Percentiles rank a stretch among this genome's conserved stretches.
Evolutionary conservation across 2,113 vertebrate genomes (phyloP).

Genomic region (Henicopernis longicauda): DNA sequence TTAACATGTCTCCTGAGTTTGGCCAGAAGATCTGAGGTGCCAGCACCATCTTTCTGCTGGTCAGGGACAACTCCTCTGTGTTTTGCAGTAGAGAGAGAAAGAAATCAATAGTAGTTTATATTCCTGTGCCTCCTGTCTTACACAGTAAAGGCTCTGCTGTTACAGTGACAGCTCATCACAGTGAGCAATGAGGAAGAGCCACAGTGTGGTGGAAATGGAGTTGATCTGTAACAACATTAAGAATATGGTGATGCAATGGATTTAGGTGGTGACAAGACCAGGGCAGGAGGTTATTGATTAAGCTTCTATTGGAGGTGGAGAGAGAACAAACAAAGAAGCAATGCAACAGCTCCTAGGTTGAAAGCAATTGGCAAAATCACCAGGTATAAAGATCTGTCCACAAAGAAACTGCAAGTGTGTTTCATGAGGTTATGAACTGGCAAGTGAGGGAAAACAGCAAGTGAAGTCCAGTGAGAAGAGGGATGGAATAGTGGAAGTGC

Average conservation of each 20-base stretch:
- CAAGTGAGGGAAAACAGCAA: background rate
- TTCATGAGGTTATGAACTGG: background rate
- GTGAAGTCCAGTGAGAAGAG: background rate
- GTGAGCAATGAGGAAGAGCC: background rate
- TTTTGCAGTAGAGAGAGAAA: background rate
- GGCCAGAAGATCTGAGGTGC: background rate
- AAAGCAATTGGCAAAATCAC: background rate
- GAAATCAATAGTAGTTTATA: background rate
- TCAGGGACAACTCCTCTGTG: background rate
- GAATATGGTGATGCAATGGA: background rate
- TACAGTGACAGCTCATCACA: background rate
- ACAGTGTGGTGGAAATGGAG: background rate
- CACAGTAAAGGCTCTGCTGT: background rate
- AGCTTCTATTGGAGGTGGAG: background rate
- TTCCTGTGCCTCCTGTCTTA: background rate
- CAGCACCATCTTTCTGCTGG: background rate
- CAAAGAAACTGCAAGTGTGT: background rate
- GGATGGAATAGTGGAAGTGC: background rate
- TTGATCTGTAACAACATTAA: fast-evolving
- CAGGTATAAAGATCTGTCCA: background rate
- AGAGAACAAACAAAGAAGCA: background rate
- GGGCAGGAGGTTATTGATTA: background rate
- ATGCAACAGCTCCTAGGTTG: background rate
- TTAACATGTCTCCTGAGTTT: background rate
- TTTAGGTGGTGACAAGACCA: background rate